phyloP scores from a whole-genome alignment of 2,888 invertebrate genomes.

The Drosophila quasianomalipes region DNA sequence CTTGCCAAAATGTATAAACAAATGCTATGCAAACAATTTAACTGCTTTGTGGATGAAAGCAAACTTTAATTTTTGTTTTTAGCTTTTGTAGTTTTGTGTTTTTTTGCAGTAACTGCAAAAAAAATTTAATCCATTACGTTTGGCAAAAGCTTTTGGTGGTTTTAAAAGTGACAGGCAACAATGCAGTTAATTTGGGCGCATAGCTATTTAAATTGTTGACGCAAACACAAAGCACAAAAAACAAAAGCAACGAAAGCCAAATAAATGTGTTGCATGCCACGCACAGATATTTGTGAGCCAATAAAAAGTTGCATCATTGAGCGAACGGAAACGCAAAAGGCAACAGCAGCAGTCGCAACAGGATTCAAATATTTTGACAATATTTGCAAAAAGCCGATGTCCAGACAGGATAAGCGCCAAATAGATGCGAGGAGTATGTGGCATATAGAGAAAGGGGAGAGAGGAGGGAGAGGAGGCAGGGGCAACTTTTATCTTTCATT shows the following conservation, averaged over 20 bases:
- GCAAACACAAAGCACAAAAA: slow-evolving; percentile 14
- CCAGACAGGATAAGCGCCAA: slow-evolving; percentile 57
- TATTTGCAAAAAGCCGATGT: slow-evolving; percentile 65
- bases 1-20: not conserved
- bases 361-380: slow-evolving; percentile 60
- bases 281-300: slow-evolving; percentile 36
- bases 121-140: slow-evolving; percentile 41
- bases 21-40: slow-evolving; percentile 30
- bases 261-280: slow-evolving; percentile 3
- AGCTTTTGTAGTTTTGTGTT: slow-evolving; percentile 6
- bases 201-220: slow-evolving; percentile 42
- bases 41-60: slow-evolving; percentile 30
- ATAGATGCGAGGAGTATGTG: slow-evolving; percentile 17
- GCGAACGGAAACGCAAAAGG: slow-evolving; percentile 14
- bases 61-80: slow-evolving; percentile 4
- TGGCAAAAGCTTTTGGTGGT: slow-evolving; percentile 21
- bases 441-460: not conserved
- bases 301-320: slow-evolving; percentile 50
- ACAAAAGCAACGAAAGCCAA: not conserved
- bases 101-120: slow-evolving; percentile 11
- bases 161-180: slow-evolving; percentile 23
- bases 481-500: slow-evolving; percentile 29
- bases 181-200: slow-evolving; percentile 63
- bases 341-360: slow-evolving; percentile 27
- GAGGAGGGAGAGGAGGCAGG: too few relatives aligned